A percentile compares a stretch with the other conserved stretches of the same genome.
phyloP scores from a whole-genome alignment of 1,140 invertebrate species.

The Armadillidium nasatum region DNA sequence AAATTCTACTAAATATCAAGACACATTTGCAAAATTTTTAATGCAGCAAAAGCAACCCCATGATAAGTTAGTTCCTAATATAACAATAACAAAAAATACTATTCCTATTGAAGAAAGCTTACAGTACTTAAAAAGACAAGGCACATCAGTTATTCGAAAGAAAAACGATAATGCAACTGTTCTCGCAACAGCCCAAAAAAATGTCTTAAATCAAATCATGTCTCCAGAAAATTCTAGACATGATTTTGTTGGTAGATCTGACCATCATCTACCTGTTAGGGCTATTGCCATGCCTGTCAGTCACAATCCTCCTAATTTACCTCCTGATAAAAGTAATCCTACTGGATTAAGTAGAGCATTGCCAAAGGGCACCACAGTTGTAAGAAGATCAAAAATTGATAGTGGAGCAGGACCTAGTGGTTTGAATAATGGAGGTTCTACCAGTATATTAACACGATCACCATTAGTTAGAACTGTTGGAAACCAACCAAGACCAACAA shows the following conservation, averaged over 20 bases:
- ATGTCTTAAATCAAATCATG: conserved; percentile 44
- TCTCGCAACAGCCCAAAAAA: conserved; percentile 43
- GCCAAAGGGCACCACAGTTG: conserved; percentile 43
- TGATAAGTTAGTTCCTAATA: conserved; percentile 16
- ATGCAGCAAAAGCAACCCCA: conserved; percentile 30
- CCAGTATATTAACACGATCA: not conserved
- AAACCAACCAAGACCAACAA: not conserved
- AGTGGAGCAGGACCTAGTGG: conserved; percentile 41
- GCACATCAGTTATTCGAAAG: conserved; percentile 36
- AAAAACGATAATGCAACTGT: conserved; percentile 28
- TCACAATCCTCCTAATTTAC: conserved; percentile 41
- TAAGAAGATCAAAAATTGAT: conserved; percentile 39
- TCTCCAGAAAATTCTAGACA: conserved; percentile 43
- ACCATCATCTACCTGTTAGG: conserved; percentile 27
- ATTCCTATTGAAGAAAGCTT: conserved; percentile 39
- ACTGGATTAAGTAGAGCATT: conserved; percentile 36
- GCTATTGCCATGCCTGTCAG: conserved; percentile 43
- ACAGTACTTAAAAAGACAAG: conserved; percentile 43
- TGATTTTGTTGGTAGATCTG: conserved; percentile 26
- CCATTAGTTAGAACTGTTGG: not conserved
- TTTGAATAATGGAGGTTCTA: conserved; percentile 37
- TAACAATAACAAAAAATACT: conserved; percentile 38
- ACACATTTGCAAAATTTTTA: conserved; percentile 41
- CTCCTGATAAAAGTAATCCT: conserved; percentile 38
- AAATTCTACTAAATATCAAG: conserved; percentile 29